Conservation (phyloP, 2,888 invertebrate species). For the Hartigia nigra region DNA sequence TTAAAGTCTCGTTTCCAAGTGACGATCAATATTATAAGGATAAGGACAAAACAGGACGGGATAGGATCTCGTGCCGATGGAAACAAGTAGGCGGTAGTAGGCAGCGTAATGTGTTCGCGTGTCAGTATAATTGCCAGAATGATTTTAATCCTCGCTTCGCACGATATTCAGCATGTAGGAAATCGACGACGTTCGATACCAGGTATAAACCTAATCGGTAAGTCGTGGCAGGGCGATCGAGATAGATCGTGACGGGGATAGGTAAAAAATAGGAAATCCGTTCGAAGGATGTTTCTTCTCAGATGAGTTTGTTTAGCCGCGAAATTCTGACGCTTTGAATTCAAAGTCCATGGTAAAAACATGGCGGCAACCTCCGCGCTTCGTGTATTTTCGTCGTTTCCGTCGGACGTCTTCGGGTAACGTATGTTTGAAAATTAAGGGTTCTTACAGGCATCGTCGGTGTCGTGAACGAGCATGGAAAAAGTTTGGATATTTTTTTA, state of each 20-base stretch:
- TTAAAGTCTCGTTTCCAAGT: neutral
- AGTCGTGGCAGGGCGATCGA: no score
- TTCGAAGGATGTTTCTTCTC: neutral
- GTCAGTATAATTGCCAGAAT: neutral
- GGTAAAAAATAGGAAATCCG: neutral
- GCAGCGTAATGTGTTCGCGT: neutral
- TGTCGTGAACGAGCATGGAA: neutral
- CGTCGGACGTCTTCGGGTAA: neutral
- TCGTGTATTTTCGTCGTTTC: neutral
- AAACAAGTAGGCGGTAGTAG: neutral
- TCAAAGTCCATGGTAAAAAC: no score
- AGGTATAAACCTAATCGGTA: neutral
- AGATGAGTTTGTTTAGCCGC: neutral
- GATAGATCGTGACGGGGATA: no score
- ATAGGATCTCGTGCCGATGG: neutral
- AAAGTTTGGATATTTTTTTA: neutral
- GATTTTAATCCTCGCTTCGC: neutral
- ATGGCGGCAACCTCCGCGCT: neutral
- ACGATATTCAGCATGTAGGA: neutral
- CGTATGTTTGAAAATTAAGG: neutral
- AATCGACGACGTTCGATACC: neutral
- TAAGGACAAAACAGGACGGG: neutral
- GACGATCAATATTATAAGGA: neutral
- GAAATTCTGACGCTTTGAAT: neutral
- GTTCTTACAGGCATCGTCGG: neutral